Percentiles rank a stretch among this genome's conserved stretches.
phyloP scores from a whole-genome alignment of 2,797 vertebrate genomes.

The Sebastes taczanowskii region DNA sequence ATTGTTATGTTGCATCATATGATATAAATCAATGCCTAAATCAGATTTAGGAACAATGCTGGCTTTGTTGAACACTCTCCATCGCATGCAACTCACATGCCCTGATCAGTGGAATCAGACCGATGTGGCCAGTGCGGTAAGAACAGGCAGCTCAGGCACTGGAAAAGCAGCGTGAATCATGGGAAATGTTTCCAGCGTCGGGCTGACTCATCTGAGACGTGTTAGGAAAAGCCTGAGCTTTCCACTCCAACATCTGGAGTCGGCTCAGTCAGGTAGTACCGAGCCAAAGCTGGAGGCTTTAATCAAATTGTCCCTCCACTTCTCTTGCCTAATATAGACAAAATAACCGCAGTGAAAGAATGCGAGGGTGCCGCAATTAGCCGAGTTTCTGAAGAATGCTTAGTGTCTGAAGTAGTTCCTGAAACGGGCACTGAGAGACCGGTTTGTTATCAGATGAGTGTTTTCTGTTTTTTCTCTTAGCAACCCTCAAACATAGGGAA shows the following conservation, averaged over 20 bases:
- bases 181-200: conserved; percentile 57
- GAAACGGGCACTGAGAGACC: background rate
- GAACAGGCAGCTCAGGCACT: conserved; percentile 17
- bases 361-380: background rate
- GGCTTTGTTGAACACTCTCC: conserved; percentile 31
- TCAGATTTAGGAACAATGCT: conserved; percentile 26
- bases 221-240: conserved; percentile 55
- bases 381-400: conserved; percentile 26
- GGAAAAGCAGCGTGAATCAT: conserved; percentile 64
- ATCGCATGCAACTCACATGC: conserved; percentile 42
- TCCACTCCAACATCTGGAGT: conserved; percentile 68
- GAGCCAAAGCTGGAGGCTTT: conserved; percentile 41
- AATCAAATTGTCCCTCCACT: conserved; percentile 39
- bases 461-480: conserved; percentile 15
- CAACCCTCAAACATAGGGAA: background rate
- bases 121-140: conserved; percentile 25
- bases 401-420: background rate
- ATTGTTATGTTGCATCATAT: conserved; percentile 25
- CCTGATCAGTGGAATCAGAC: conserved; percentile 20
- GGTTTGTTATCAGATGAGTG: conserved; percentile 21
- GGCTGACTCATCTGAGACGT: conserved; percentile 57
- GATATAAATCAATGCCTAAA: conserved; percentile 13
- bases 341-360: conserved; percentile 40
- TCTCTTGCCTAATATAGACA: conserved; percentile 70
- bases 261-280: conserved; percentile 28